Conservation (phyloP, 1,140 invertebrate genomes). For the Idris sp. region DNA sequence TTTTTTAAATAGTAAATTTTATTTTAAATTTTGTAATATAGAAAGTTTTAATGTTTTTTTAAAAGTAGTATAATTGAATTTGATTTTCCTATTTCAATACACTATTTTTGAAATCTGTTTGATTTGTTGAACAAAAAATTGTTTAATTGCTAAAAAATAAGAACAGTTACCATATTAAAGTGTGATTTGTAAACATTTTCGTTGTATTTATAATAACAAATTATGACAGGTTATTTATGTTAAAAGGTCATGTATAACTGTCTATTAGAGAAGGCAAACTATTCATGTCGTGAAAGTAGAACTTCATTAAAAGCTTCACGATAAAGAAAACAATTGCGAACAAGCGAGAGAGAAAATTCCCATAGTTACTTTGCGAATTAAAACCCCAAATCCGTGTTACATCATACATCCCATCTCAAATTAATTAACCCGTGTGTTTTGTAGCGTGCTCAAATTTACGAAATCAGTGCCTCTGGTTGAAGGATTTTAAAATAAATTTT, state of each 20-base stretch:
- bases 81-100: too few species aligned
- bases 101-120: too few species aligned
- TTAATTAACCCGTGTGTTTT: too few species aligned
- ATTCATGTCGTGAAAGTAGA: conserved; percentile 27
- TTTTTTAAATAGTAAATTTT: too few species aligned
- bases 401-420: conserved; percentile 6
- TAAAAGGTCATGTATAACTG: conserved; percentile 37
- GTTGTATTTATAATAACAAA: conserved; percentile 17
- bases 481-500: too few species aligned
- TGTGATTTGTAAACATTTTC: conserved; percentile 4
- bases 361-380: conserved; percentile 20
- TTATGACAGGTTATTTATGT: conserved; percentile 27
- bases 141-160: too few species aligned
- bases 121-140: too few species aligned
- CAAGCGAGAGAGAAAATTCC: neutral
- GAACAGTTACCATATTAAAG: neutral
- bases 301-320: conserved; percentile 29
- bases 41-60: too few species aligned
- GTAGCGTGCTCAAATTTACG: too few species aligned
- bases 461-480: too few species aligned
- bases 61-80: too few species aligned
- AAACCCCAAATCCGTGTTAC: conserved; percentile 24
- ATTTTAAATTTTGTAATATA: too few species aligned
- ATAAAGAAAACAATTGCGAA: conserved; percentile 25
- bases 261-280: conserved; percentile 22